Base-by-base conservation (phyloP, 2,888 invertebrate species). In the Andrena haemorrhoa region DNA sequence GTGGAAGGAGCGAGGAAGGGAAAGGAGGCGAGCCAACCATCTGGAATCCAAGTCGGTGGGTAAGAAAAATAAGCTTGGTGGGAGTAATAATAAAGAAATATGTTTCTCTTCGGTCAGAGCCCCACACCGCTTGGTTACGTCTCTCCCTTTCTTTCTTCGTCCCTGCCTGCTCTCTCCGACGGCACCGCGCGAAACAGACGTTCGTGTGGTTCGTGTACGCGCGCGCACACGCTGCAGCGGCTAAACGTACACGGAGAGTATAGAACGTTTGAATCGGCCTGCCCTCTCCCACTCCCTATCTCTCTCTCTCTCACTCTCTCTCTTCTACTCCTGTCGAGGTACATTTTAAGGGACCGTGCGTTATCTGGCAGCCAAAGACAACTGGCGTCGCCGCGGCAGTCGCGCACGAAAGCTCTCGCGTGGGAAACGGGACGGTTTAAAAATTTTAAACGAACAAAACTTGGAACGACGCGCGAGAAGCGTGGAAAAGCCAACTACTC, bases 71-170 rank as follows among this genome's bases (percentile, higher is more conserved):
- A 93, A 93, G 92, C 93, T 91, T 89, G 91, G 91, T 91, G 90
- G 91, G 91, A 93, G 93, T 93, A 93, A 93, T 93, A 93, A 93
- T 93, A 93, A 93, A 93, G 93, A 93, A 93, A 93, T 93, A 93
- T 93, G 93, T 93, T 93, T 93, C 93, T 93, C 91, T 91, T 92
- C 92, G 89, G 91, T 90, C 89, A 89, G 90, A 84, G 84, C 86
- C 85, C 85, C 79, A 49, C 86, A 49, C 86, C 63, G 70, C 61
- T 77, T 71, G 72, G 64, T 81, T 72, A 63, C 79, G 64, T 73
- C 80, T 53, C 73, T 69, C 61, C 66, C 71, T 78, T 70, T 64
- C 66, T 58, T 60, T 31, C 75, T 72, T 61, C 68, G 56, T 65
- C 61, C 26, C 61, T 47, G 63, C 66, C 60, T 29, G 64, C 51